phyloP scores from a whole-genome alignment of 1,140 invertebrate species.

The Homalodisca vitripennis region DNA sequence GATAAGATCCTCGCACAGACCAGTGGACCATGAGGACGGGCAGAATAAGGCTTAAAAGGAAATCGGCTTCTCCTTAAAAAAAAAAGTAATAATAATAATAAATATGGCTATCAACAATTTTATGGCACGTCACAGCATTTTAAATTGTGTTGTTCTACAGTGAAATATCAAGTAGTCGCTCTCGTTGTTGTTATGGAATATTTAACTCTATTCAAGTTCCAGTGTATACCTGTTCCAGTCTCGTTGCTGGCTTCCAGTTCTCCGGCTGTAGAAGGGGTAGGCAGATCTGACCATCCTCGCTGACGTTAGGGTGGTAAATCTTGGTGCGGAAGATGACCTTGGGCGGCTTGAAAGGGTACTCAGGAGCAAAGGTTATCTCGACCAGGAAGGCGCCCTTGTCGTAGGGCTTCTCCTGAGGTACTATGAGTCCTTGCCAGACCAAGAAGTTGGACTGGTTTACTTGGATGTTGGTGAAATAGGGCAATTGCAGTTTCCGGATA shows the following conservation, averaged over 20 bases:
- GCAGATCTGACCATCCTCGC: conserved; percentile 98
- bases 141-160: no score
- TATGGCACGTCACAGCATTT: no score
- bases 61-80: no score
- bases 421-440: conserved; percentile 90
- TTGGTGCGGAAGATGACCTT: conserved; percentile 98
- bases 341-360: conserved; percentile 99
- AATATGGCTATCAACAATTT: no score
- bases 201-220: no score
- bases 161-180: no score
- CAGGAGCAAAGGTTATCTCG: conserved; percentile 97
- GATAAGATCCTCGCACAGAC: no score
- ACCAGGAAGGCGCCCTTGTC: conserved; percentile 98
- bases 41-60: no score
- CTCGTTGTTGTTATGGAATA: no score
- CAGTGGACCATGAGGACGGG: no score
- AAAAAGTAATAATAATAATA: no score
- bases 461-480: conserved; percentile 82
- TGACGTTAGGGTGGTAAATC: conserved; percentile 99
- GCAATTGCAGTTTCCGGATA: conserved; percentile 77
- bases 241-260: conserved; percentile 99
- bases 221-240: conserved; percentile 71
- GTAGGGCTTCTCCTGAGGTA: conserved; percentile 94
- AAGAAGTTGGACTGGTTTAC: conserved; percentile 91
- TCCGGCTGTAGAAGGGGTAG: conserved; percentile 96